These are phyloP conservation scores for Hippocampus barbouri DNA, from an alignment of 2,113 vertebrate genomes.

Conservation along the genomic window DNA sequence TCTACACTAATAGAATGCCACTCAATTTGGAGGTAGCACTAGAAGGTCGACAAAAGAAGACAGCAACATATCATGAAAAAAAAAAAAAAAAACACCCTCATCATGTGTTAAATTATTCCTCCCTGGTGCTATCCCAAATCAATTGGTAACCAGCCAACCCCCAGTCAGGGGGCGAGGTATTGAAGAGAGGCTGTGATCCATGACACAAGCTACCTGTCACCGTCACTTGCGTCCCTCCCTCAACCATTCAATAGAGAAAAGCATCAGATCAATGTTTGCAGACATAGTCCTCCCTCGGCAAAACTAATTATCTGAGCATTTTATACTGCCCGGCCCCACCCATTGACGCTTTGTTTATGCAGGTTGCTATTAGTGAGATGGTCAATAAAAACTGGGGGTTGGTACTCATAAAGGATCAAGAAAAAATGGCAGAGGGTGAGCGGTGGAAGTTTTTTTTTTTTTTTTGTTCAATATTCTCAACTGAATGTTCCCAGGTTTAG, in stretches of 20 bases:
- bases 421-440: slow-evolving; percentile 54
- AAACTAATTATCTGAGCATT: slow-evolving; percentile 75
- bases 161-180: slow-evolving; percentile 44
- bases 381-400: slow-evolving; percentile 82
- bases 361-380: slow-evolving; percentile 77
- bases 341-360: slow-evolving; percentile 71
- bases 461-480: slow-evolving; percentile 16
- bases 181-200: slow-evolving; percentile 67
- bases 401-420: slow-evolving; percentile 36
- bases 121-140: slow-evolving; percentile 54
- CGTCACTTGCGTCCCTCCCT: slow-evolving; percentile 45
- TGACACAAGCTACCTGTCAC: slow-evolving; percentile 67
- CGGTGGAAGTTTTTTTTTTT: slow-evolving; percentile 24
- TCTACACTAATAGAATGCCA: neutral
- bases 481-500: slow-evolving; percentile 42
- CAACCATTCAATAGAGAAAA: slow-evolving; percentile 52
- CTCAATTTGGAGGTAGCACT: neutral
- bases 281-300: slow-evolving; percentile 49
- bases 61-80: slow-evolving; percentile 18
- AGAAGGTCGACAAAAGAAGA: slow-evolving; percentile 16
- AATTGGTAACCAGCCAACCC: slow-evolving; percentile 50
- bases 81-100: slow-evolving; percentile 1
- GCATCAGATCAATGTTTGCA: slow-evolving; percentile 70
- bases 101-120: slow-evolving; percentile 47
- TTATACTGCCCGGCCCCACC: slow-evolving; percentile 57